phyloP scores from a whole-genome alignment of 2,113 vertebrate genomes.

The Dipodomys stephensi region DNA sequence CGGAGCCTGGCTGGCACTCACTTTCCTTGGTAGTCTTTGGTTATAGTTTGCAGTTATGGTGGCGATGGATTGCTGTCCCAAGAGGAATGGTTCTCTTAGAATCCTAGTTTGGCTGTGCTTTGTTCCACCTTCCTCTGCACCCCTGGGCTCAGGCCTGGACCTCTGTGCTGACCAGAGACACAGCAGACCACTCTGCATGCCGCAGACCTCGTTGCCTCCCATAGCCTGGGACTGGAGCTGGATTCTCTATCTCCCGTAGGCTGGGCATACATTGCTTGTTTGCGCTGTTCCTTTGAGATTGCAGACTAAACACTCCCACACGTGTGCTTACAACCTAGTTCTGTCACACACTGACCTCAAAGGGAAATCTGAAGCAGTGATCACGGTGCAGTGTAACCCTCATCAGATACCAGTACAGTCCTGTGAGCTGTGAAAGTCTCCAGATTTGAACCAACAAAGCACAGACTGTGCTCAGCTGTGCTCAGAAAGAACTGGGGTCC shows the following conservation, averaged over 20 bases:
- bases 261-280: not conserved
- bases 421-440: not conserved
- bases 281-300: too few relatives aligned
- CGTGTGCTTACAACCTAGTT: too few relatives aligned
- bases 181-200: not conserved
- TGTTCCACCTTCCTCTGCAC: fast-evolving
- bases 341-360: not conserved
- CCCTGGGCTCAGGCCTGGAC: not conserved
- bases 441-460: too few relatives aligned
- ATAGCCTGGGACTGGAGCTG: not conserved
- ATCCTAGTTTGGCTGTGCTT: too few relatives aligned
- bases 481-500: fast-evolving
- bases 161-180: not conserved
- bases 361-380: too few relatives aligned
- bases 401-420: not conserved
- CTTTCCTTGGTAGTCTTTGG: not conserved
- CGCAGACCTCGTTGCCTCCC: too few relatives aligned
- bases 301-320: not conserved
- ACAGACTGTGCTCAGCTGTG: too few relatives aligned
- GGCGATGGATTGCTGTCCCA: not conserved
- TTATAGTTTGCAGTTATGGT: not conserved
- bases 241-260: not conserved
- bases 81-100: not conserved
- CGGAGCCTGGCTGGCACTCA: too few relatives aligned
- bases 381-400: not conserved